These are phyloP conservation scores for Tipula vernalis DNA, from an alignment of 2,888 invertebrate species.

Conservation along the genomic window DNA sequence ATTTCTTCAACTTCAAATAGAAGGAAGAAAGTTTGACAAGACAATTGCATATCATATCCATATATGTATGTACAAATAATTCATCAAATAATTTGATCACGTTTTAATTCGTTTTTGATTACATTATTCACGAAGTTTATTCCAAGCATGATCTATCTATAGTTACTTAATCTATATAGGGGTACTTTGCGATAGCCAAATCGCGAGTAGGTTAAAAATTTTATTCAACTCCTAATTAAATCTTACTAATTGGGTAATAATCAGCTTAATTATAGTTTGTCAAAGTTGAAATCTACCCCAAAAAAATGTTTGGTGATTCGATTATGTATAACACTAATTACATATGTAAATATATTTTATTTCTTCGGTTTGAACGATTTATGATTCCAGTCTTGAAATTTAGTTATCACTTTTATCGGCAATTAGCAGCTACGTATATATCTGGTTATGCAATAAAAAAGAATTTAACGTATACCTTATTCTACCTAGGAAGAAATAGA, in stretches of 20 bases:
- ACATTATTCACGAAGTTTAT: neutral
- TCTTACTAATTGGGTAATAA: neutral
- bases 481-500: neutral
- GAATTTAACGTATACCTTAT: neutral
- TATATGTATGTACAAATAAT: neutral
- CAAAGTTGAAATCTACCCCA: neutral
- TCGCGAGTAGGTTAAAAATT: neutral
- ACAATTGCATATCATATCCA: neutral
- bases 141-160: neutral
- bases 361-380: too few species aligned
- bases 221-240: neutral
- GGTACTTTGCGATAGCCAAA: neutral
- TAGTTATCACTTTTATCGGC: neutral
- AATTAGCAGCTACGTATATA: neutral
- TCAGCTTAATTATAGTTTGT: neutral
- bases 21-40: neutral
- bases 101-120: neutral
- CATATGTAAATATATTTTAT: too few species aligned
- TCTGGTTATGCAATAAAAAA: neutral
- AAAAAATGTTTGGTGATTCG: too few species aligned
- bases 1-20: neutral
- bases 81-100: neutral
- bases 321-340: too few species aligned
- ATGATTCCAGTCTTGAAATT: neutral
- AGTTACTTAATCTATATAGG: too few species aligned